A percentile compares a stretch with the other conserved stretches of the same genome.
These are phyloP conservation scores for Lumbricus terrestris DNA, from an alignment of 2,888 invertebrate species.

Conservation along the genomic window DNA sequence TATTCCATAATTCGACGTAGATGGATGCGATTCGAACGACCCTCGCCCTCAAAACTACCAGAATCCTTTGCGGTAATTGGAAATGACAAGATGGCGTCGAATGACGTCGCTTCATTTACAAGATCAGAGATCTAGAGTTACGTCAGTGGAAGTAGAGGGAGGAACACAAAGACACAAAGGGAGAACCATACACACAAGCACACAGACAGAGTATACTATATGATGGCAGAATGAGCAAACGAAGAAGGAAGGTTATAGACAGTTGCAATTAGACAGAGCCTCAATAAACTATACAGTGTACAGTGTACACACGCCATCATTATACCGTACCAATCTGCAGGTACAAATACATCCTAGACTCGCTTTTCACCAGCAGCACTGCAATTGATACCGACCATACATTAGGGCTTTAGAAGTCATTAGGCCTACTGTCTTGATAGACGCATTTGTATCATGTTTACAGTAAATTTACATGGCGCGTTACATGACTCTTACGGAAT, in stretches of 20 bases:
- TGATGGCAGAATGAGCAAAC: too few relatives aligned
- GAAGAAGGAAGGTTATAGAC: not conserved
- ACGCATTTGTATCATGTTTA: too few relatives aligned
- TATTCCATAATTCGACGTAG: not conserved
- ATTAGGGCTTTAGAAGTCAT: not conserved
- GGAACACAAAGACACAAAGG: not conserved
- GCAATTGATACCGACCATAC: not conserved
- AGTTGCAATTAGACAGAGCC: not conserved
- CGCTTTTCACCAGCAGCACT: not conserved
- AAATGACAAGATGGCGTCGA: constrained; percentile 3
- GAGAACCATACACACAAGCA: not conserved
- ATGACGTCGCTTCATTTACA: not conserved
- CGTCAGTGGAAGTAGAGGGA: not conserved
- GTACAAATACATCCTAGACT: not conserved
- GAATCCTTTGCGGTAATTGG: not conserved
- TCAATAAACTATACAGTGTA: not conserved
- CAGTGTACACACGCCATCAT: too few relatives aligned
- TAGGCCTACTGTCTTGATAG: too few relatives aligned
- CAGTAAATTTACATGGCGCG: not conserved
- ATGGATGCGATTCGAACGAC: not conserved
- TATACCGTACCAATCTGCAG: not conserved
- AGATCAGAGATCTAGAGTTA: not conserved
- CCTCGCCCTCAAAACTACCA: not conserved
- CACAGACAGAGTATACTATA: not conserved
- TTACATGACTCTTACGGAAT: not conserved